Evolutionary conservation across 2,113 vertebrate genomes (phyloP), one percentile per base, ranked within the genome.

Genomic region (Strix uralensis): DNA sequence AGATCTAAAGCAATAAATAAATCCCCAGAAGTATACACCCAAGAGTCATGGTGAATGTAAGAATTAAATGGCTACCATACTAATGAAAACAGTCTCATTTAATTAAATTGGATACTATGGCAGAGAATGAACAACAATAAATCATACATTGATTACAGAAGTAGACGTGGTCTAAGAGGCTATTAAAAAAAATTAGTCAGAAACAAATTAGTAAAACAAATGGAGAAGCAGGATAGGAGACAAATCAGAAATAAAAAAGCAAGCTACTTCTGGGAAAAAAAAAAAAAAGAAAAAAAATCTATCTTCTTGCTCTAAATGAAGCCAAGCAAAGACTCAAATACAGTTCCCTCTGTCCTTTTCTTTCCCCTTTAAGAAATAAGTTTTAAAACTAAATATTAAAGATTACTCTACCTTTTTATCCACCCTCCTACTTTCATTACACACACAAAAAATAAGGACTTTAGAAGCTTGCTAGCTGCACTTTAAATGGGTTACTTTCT

Each of bases 161-260:
- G 72, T 17, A 63, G 81, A 78, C n/a, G 44, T 1, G 1, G 30
- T 74, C n/a, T 84, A 93, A 82, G 14, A 88, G 42, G 62, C 44
- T 92, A 71, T 66, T 82, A 89, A 88, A 90, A 89, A 74, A 74
- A 84, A 94, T 47, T 57, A 93, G 61, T 52, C 32, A 79, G 57
- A 84, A 93, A 95, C 71, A 84, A 95, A 81, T 83, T 79, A 44
- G 34, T 86, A 54, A 62, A 49, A 90, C 42, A 72, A 88, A 92
- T 47, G n/a, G 49, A 87, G 4, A 22, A 82, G 38, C 27, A 72
- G 18, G 15, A 69, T 82, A 72, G 34, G 54, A 83, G 72, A 79
- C 30, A 87, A 86, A 92, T 16, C 23, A 42, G 51, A 75, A 91
- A 77, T 13, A 65, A 95, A 92, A 42, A 32, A 47, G 38, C 9